phyloP scores from a whole-genome alignment of 1,140 invertebrate species.

The Ptiloglossa arizonensis region DNA sequence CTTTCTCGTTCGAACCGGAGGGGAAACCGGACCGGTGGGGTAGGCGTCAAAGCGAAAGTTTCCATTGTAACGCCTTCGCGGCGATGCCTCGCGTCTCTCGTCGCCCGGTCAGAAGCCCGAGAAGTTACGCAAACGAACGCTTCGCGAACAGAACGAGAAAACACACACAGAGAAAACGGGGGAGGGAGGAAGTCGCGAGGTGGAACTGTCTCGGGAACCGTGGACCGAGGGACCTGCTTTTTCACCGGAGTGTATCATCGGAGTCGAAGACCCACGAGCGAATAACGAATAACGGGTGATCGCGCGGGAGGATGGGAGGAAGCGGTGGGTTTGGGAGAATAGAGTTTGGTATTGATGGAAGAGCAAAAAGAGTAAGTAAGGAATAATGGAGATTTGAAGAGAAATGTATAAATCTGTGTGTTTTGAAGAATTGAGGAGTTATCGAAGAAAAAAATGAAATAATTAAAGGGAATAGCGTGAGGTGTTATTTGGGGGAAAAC shows the following conservation, averaged over 20 bases:
- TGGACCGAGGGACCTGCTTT: neutral
- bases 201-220: neutral
- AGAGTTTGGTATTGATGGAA: too few relatives aligned
- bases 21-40: constrained; percentile 17
- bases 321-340: neutral
- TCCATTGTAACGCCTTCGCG: constrained; percentile 44
- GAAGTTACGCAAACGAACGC: constrained; percentile 14
- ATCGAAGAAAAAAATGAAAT: too few relatives aligned
- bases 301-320: neutral
- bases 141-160: neutral
- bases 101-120: constrained; percentile 28
- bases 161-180: too few relatives aligned
- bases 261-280: too few relatives aligned
- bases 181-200: neutral
- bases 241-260: too few relatives aligned
- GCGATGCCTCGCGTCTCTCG: constrained; percentile 16
- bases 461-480: too few relatives aligned
- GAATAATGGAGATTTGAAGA: too few relatives aligned
- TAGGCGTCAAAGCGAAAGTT: constrained; percentile 47
- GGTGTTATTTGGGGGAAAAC: too few relatives aligned
- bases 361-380: too few relatives aligned
- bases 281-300: too few relatives aligned
- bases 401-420: too few relatives aligned
- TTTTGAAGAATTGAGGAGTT: too few relatives aligned
- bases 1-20: constrained; percentile 5